Evolutionary conservation across 2,888 invertebrate species (phyloP).

Genomic region (Cerceris ruficornis): DNA sequence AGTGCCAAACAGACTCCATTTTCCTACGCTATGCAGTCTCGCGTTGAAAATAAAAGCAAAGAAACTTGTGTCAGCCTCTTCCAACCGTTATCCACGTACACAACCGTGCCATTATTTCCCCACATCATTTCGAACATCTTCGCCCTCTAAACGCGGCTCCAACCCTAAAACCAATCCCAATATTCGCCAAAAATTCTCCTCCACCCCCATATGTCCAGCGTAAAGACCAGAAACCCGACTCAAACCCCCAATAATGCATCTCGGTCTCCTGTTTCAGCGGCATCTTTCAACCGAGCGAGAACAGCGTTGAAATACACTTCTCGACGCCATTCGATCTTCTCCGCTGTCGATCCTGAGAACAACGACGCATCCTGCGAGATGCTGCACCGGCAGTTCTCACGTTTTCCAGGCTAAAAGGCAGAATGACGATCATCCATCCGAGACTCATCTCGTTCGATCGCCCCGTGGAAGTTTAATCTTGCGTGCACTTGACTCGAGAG

Average conservation of each 20-base stretch:
- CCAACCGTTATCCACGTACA: background rate
- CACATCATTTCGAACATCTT: too few relatives aligned
- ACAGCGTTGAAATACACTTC: too few relatives aligned
- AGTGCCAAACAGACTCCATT: constrained; percentile 16
- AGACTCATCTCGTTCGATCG: constrained; percentile 16
- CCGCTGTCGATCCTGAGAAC: background rate
- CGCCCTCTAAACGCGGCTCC: too few relatives aligned
- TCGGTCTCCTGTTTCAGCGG: too few relatives aligned
- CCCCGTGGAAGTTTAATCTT: constrained; percentile 66
- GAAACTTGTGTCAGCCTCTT: background rate
- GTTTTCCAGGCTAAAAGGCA: constrained; percentile 24
- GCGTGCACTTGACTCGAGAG: constrained; percentile 75
- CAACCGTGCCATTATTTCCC: background rate
- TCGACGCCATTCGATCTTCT: too few relatives aligned
- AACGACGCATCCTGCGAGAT: background rate
- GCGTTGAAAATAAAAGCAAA: constrained; percentile 1
- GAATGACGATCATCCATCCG: constrained; percentile 28
- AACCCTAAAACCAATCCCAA: too few relatives aligned
- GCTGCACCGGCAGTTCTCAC: constrained; percentile 47
- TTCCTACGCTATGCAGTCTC: constrained; percentile 4
- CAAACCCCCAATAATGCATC: too few relatives aligned
- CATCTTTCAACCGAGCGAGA: too few relatives aligned
- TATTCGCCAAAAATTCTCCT: too few relatives aligned
- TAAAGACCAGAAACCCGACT: too few relatives aligned
- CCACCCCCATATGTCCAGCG: too few relatives aligned